phyloP scores from a whole-genome alignment of 2,888 invertebrate species.

The Rhamphomyia laevipes region DNA sequence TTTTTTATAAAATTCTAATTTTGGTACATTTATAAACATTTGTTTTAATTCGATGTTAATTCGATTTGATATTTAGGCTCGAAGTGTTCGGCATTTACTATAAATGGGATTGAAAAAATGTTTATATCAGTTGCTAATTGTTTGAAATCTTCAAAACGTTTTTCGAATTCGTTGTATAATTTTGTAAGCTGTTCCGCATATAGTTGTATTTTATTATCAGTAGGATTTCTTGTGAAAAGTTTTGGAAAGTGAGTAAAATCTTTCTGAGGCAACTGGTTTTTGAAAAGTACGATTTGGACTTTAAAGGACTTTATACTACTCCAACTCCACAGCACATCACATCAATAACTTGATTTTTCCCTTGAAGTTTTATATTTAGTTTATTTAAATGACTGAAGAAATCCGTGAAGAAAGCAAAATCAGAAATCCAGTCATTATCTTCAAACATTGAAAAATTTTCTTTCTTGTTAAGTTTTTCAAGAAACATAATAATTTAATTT shows the following conservation, averaged over 20 bases:
- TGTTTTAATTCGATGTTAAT: background rate
- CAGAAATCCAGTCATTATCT: background rate
- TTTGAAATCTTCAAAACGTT: background rate
- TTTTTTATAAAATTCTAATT: constrained; percentile 1
- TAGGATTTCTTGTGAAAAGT: background rate
- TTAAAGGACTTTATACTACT: background rate
- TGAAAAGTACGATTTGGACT: background rate
- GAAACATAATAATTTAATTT: background rate
- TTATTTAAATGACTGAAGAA: background rate
- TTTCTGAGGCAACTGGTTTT: background rate
- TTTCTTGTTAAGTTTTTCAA: background rate
- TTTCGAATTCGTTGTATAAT: background rate
- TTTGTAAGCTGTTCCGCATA: no score
- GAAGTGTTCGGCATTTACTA: background rate
- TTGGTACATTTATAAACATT: constrained; percentile 1
- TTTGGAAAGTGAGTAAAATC: background rate
- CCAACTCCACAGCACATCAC: no score
- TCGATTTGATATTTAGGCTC: background rate
- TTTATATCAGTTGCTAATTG: background rate
- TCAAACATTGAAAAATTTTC: background rate
- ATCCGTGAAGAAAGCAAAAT: background rate
- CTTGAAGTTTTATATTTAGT: background rate
- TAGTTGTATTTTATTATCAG: background rate
- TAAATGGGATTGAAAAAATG: background rate
- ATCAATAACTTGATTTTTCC: background rate